A percentile compares a stretch with the other conserved stretches of the same genome.
These are phyloP conservation scores for Phylloscopus whistleri DNA, from an alignment of 2,113 vertebrate genomes.

Conservation along the genomic window DNA sequence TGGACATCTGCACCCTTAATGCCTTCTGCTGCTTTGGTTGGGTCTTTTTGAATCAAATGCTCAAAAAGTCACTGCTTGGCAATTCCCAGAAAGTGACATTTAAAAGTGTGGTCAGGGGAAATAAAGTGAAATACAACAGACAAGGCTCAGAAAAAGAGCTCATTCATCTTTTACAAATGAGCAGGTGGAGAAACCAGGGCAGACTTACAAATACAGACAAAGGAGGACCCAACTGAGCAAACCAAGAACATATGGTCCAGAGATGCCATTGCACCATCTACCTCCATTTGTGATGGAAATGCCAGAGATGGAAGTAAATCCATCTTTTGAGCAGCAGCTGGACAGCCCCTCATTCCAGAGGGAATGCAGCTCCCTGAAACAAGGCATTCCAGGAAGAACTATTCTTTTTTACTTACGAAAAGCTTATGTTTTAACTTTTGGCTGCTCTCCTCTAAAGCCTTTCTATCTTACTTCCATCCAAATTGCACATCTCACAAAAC, in stretches of 20 bases:
- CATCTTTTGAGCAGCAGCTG: neutral
- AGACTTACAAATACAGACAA: neutral
- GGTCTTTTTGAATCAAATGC: neutral
- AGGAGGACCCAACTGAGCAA: neutral
- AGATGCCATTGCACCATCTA: neutral
- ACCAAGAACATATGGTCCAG: neutral
- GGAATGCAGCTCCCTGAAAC: neutral
- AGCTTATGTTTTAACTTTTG: neutral
- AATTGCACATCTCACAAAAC: neutral
- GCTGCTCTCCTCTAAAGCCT: neutral
- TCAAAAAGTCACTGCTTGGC: neutral
- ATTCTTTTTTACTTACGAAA: neutral
- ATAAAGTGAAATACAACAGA: neutral
- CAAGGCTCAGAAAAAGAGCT: neutral
- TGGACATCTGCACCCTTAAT: neutral
- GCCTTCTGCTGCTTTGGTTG: neutral
- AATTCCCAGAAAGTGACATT: neutral
- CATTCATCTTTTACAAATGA: slow-evolving; percentile 8
- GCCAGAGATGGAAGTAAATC: neutral
- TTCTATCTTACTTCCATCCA: neutral
- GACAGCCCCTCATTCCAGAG: neutral
- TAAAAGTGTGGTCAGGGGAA: neutral
- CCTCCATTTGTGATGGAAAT: neutral
- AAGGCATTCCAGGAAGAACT: neutral
- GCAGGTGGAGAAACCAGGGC: neutral